A percentile compares a stretch with the other conserved stretches of the same genome.
Evolutionary conservation across 2,888 invertebrate species (phyloP).

Genomic region (Nomada flava): DNA sequence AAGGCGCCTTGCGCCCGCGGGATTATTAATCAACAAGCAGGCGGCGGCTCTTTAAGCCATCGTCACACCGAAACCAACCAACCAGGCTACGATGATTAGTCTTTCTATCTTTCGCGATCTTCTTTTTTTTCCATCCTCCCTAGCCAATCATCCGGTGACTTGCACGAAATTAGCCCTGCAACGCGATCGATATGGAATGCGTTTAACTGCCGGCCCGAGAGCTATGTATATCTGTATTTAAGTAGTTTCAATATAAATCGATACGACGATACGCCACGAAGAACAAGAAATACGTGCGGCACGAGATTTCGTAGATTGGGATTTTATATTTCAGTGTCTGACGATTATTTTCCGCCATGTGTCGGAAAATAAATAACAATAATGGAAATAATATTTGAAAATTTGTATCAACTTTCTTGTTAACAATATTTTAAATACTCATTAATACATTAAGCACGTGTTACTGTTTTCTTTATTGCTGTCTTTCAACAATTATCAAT

Average conservation of each 20-base stretch:
- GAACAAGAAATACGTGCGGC: not conserved
- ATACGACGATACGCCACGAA: conserved; percentile 4
- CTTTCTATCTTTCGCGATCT: conserved; percentile 45
- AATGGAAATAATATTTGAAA: too few species aligned
- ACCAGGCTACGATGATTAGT: conserved; percentile 46
- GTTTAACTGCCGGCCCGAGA: conserved; percentile 37
- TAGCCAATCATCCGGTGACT: conserved; percentile 68
- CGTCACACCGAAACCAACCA: conserved; percentile 57
- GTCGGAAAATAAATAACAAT: too few species aligned
- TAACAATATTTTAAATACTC: too few species aligned
- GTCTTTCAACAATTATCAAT: too few species aligned
- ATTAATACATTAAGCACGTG: too few species aligned
- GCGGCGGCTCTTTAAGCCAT: conserved; percentile 64
- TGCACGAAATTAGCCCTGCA: conserved; percentile 64
- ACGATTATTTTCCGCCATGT: too few species aligned
- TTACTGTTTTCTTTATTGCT: too few species aligned
- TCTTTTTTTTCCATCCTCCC: conserved; percentile 32
- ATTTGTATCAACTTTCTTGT: too few species aligned
- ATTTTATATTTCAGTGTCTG: too few species aligned
- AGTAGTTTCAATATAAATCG: conserved; percentile 34
- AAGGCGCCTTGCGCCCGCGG: conserved; percentile 62
- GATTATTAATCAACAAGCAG: conserved; percentile 73
- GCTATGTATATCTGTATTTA: conserved; percentile 36
- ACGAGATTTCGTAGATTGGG: not conserved
- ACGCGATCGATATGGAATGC: conserved; percentile 62